Conservation (phyloP, 2,113 vertebrate species). For the Oostethus manadensis region DNA sequence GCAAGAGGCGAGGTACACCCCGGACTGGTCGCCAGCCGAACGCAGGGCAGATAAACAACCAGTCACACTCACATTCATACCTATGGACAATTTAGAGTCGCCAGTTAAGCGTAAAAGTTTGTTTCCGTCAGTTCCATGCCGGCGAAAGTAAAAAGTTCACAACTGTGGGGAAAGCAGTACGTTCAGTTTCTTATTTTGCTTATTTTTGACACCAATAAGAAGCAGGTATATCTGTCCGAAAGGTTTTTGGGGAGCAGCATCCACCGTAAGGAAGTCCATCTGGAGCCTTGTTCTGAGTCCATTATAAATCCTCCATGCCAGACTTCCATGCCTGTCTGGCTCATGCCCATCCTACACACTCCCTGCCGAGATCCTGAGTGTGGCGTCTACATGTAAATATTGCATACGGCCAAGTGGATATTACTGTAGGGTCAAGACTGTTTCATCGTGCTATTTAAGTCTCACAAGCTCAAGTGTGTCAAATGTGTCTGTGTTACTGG, state of each 20-base stretch:
- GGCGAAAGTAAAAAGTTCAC: too few species aligned
- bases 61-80: too few species aligned
- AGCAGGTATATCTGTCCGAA: conserved; percentile 17
- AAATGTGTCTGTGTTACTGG: conserved; percentile 12
- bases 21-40: too few species aligned
- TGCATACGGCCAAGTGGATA: background rate
- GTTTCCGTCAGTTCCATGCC: too few species aligned
- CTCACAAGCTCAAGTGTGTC: conserved; percentile 6
- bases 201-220: conserved; percentile 21
- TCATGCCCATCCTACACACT: conserved; percentile 13
- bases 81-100: too few species aligned
- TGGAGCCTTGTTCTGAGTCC: conserved; percentile 30
- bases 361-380: conserved; percentile 33
- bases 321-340: conserved; percentile 42
- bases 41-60: too few species aligned
- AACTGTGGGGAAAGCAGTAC: too few species aligned
- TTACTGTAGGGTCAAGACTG: background rate
- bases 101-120: too few species aligned
- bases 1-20: too few species aligned
- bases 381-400: background rate
- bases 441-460: background rate
- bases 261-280: conserved; percentile 45
- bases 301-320: conserved; percentile 34
- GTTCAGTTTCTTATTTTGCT: too few species aligned
- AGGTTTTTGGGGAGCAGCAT: conserved; percentile 16